Percentiles rank a stretch among this genome's conserved stretches.
Conservation (phyloP, 2,888 invertebrate species). For the Enoplolaimus lenunculus region DNA sequence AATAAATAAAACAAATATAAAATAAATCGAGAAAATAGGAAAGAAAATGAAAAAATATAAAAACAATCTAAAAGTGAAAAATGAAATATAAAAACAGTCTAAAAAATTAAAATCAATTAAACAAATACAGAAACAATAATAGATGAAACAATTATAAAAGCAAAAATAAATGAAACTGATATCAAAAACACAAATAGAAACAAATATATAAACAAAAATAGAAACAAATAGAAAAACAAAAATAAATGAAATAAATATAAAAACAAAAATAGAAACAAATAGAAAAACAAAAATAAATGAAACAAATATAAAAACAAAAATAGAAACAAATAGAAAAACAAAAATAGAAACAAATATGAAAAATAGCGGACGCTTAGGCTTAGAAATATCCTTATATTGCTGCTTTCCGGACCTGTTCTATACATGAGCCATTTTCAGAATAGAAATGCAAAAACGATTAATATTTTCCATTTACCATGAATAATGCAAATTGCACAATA, state of each 20-base stretch:
- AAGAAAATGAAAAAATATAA: not conserved
- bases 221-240: not conserved
- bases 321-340: not conserved
- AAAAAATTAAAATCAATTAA: too few relatives aligned
- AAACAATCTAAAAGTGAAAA: too few relatives aligned
- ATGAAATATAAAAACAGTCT: not conserved
- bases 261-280: constrained; percentile 4
- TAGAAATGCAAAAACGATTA: too few relatives aligned
- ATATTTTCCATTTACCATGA: too few relatives aligned
- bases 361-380: too few relatives aligned
- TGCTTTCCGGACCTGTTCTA: too few relatives aligned
- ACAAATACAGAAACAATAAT: not conserved
- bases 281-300: not conserved
- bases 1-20: not conserved
- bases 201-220: not conserved
- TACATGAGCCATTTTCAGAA: too few relatives aligned
- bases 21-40: not conserved
- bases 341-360: not conserved
- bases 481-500: too few relatives aligned
- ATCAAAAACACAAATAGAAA: not conserved
- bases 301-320: constrained; percentile 5
- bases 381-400: too few relatives aligned
- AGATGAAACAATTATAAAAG: too few relatives aligned
- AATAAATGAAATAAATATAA: not conserved
- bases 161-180: not conserved